phyloP scores from a whole-genome alignment of 2,113 vertebrate species.

The Eptatretus burgeri region DNA sequence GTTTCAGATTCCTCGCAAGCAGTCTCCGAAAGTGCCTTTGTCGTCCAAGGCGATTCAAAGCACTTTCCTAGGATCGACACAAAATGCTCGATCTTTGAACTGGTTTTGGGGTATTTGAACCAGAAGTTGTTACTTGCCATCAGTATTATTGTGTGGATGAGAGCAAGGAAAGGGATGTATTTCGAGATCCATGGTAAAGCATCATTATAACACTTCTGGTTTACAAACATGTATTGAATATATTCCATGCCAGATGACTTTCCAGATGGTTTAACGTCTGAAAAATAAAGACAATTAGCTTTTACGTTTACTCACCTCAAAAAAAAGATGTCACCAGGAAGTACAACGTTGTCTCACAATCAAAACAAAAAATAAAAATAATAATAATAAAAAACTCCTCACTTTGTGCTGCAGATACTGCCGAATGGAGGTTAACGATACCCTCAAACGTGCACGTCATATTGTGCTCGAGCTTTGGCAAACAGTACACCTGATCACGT shows the following conservation, averaged over 20 bases:
- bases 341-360: too few species aligned
- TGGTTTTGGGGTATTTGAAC: constrained; percentile 35
- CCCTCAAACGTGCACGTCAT: not conserved
- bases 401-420: too few species aligned
- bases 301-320: too few species aligned
- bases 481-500: constrained; percentile 25
- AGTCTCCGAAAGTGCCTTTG: constrained; percentile 24
- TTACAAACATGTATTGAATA: constrained; percentile 33
- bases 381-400: too few species aligned
- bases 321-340: too few species aligned
- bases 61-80: constrained; percentile 30
- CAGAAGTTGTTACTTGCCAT: constrained; percentile 34
- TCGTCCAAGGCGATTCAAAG: constrained; percentile 38
- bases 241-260: constrained; percentile 17
- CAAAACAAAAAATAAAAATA: too few species aligned
- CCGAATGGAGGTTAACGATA: too few species aligned
- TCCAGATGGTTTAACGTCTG: not conserved
- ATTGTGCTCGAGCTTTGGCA: constrained; percentile 16
- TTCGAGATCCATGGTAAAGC: constrained; percentile 28
- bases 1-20: constrained; percentile 17
- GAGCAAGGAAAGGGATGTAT: constrained; percentile 28
- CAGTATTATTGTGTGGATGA: constrained; percentile 26
- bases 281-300: not conserved
- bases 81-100: constrained; percentile 34
- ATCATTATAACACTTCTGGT: constrained; percentile 32